Conservation (phyloP, 1,140 invertebrate species). For the Polypedilum vanderplanki region DNA sequence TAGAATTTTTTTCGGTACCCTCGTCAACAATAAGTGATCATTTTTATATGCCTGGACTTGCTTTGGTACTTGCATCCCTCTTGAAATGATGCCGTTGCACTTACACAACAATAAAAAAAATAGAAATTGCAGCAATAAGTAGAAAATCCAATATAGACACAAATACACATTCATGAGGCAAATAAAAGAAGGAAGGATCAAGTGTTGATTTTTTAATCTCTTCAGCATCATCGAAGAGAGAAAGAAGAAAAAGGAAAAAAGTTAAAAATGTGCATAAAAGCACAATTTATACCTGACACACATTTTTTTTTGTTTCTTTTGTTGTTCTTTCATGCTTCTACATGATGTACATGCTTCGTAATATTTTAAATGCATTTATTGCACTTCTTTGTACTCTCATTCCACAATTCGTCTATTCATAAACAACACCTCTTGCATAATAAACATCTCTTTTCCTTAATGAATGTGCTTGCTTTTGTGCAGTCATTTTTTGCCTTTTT, state of each 20-base stretch:
- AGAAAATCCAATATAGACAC: not conserved
- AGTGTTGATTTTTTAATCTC: constrained; percentile 29
- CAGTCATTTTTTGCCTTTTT: not conserved
- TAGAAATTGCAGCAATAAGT: not conserved
- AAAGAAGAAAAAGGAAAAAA: not conserved
- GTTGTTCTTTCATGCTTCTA: constrained; percentile 17
- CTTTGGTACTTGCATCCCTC: not conserved
- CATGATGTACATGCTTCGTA: constrained; percentile 9
- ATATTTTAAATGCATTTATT: constrained; percentile 15
- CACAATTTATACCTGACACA: constrained; percentile 9
- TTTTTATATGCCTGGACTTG: not conserved
- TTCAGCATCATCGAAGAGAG: not conserved
- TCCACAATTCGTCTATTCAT: constrained; percentile 12
- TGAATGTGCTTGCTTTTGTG: not conserved
- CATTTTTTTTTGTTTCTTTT: not conserved
- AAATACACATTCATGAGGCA: not conserved
- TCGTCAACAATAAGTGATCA: constrained; percentile 24
- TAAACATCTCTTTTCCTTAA: not conserved
- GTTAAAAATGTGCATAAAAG: constrained; percentile 10
- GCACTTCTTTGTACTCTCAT: constrained; percentile 5
- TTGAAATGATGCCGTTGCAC: not conserved
- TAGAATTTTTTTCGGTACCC: constrained; percentile 2
- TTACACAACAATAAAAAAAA: constrained; percentile 6
- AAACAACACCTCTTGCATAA: not conserved
- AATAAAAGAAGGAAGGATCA: constrained; percentile 20